Percentiles rank a stretch among this genome's conserved stretches.
Conservation (phyloP, 2,888 invertebrate genomes). For the Pocota personata region DNA sequence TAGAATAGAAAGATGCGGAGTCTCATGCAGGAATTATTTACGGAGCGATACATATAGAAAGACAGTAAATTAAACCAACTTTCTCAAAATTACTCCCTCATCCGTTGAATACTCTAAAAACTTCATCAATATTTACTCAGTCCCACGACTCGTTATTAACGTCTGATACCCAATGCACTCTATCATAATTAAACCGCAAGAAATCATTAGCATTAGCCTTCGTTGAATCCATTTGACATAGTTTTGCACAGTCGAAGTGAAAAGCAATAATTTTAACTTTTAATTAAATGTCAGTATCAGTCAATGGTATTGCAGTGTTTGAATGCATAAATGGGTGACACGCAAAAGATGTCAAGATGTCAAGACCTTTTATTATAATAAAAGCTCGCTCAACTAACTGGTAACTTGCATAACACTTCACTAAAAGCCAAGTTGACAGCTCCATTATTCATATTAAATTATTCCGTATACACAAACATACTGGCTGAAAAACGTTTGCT, state of each 20-base stretch:
- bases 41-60: too few relatives aligned
- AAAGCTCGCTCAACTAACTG: neutral
- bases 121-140: neutral
- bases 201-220: conserved; percentile 19
- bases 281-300: conserved; percentile 57
- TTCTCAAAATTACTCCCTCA: too few relatives aligned
- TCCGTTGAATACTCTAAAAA: too few relatives aligned
- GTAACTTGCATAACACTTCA: neutral
- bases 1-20: too few relatives aligned
- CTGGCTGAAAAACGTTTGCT: neutral
- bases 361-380: neutral
- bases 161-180: neutral
- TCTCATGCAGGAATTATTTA: too few relatives aligned
- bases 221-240: neutral
- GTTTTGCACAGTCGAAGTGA: neutral
- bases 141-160: neutral
- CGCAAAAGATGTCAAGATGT: neutral
- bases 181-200: conserved; percentile 33
- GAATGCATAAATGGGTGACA: neutral
- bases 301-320: neutral
- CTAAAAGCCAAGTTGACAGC: neutral
- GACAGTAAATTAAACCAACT: too few relatives aligned
- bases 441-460: neutral
- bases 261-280: conserved; percentile 37
- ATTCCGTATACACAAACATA: too few relatives aligned